These are phyloP conservation scores for Esox lucius DNA, from an alignment of 2,797 vertebrate species.

Conservation along the genomic window DNA sequence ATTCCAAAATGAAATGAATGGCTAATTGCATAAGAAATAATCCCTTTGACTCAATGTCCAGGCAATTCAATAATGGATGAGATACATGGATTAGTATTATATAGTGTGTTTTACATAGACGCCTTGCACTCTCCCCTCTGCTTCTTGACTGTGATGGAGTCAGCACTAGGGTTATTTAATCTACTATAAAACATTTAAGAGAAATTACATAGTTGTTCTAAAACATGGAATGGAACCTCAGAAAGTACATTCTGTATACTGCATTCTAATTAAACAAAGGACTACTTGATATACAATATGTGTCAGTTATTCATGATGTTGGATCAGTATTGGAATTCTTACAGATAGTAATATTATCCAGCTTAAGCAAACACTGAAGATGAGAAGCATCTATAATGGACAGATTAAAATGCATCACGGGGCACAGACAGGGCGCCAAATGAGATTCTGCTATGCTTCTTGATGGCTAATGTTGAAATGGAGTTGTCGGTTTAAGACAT, in stretches of 20 bases:
- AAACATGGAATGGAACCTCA: background rate
- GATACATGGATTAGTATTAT: constrained; percentile 12
- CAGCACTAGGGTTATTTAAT: too few species aligned
- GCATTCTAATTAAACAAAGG: background rate
- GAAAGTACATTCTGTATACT: background rate
- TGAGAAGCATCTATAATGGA: background rate
- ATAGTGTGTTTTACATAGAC: background rate
- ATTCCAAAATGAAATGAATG: constrained; percentile 9
- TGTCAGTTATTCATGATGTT: background rate
- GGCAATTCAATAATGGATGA: constrained; percentile 10
- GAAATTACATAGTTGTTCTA: background rate
- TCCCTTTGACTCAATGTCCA: background rate
- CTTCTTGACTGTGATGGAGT: too few species aligned
- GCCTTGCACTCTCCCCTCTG: too few species aligned
- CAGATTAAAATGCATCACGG: background rate
- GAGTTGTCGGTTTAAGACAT: background rate
- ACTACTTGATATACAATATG: background rate
- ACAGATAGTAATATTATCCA: background rate
- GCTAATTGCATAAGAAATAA: background rate
- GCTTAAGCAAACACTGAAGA: background rate
- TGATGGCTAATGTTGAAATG: background rate
- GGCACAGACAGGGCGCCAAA: background rate
- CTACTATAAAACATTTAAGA: background rate
- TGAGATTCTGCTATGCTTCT: background rate
- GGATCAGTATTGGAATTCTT: background rate